These are phyloP conservation scores for Chymomyza procnemis DNA, from an alignment of 2,888 invertebrate genomes.

Conservation along the genomic window DNA sequence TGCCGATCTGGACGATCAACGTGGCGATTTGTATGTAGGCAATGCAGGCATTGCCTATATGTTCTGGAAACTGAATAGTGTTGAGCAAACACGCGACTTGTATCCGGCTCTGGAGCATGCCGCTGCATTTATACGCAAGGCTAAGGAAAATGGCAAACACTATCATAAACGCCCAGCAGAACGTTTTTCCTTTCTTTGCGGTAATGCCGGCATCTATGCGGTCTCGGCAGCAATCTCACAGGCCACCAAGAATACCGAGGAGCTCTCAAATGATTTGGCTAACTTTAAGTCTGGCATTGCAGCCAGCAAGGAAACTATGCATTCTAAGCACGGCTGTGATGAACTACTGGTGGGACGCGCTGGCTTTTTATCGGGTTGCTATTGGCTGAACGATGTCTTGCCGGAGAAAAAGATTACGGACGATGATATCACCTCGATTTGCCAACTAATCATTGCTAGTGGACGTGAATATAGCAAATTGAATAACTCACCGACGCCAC, in stretches of 20 bases:
- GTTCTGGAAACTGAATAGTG: conserved; percentile 85
- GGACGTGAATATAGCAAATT: conserved; percentile 84
- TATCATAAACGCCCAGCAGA: conserved; percentile 80
- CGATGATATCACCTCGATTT: conserved; percentile 82
- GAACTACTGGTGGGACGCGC: conserved; percentile 92
- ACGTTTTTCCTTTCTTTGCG: conserved; percentile 86
- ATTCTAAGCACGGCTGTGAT: conserved; percentile 85
- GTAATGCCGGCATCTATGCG: conserved; percentile 88
- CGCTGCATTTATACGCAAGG: conserved; percentile 82
- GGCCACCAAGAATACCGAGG: conserved; percentile 78
- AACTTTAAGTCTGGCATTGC: conserved; percentile 76
- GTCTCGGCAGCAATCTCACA: conserved; percentile 83
- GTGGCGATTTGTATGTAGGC: conserved; percentile 78
- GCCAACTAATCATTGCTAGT: conserved; percentile 84
- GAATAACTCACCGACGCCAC: conserved; percentile 82
- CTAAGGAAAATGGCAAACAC: conserved; percentile 80
- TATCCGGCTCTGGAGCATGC: conserved; percentile 82
- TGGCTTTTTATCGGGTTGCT: conserved; percentile 88
- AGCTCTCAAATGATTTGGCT: conserved; percentile 76
- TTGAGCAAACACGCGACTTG: conserved; percentile 76
- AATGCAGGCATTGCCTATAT: conserved; percentile 84
- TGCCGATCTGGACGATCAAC: conserved; percentile 70
- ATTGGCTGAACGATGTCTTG: conserved; percentile 82
- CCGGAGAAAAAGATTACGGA: conserved; percentile 72
- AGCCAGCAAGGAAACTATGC: conserved; percentile 80